Conservation (phyloP, 2,113 vertebrate species). For the Oryzias celebensis region DNA sequence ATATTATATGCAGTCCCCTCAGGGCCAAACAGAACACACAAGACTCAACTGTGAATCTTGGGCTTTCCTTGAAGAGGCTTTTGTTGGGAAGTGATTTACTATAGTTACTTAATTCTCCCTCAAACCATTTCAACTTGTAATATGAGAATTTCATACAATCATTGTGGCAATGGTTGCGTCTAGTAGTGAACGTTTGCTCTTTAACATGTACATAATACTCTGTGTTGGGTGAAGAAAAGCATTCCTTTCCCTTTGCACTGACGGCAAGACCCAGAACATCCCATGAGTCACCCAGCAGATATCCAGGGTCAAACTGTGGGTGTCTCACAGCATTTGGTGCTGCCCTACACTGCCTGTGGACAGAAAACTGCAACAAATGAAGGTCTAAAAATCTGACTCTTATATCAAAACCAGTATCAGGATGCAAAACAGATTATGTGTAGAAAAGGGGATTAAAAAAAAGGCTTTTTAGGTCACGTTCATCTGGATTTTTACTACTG, state of each 20-base stretch:
- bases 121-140: slow-evolving; percentile 1
- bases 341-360: slow-evolving; percentile 2
- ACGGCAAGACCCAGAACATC: slow-evolving; percentile 17
- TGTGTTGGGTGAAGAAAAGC: slow-evolving; percentile 5
- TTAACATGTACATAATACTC: not conserved
- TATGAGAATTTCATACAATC: slow-evolving; percentile 1
- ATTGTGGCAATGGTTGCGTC: not conserved
- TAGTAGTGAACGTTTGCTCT: slow-evolving; percentile 1
- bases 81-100: slow-evolving; percentile 30
- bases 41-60: slow-evolving; percentile 36
- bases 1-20: slow-evolving; percentile 17
- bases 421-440: no score
- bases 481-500: no score
- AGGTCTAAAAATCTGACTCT: slow-evolving; percentile 6
- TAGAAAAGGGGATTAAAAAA: no score
- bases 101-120: slow-evolving; percentile 1
- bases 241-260: no score
- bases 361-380: slow-evolving; percentile 7
- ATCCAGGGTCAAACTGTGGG: slow-evolving; percentile 32
- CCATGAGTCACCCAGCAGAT: slow-evolving; percentile 36
- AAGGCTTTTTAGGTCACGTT: no score
- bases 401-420: no score
- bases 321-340: slow-evolving; percentile 14
- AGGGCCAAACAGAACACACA: slow-evolving; percentile 24
- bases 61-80: slow-evolving; percentile 10